Base-by-base conservation (phyloP, 2,888 invertebrate species). In the Melolontha melolontha region DNA sequence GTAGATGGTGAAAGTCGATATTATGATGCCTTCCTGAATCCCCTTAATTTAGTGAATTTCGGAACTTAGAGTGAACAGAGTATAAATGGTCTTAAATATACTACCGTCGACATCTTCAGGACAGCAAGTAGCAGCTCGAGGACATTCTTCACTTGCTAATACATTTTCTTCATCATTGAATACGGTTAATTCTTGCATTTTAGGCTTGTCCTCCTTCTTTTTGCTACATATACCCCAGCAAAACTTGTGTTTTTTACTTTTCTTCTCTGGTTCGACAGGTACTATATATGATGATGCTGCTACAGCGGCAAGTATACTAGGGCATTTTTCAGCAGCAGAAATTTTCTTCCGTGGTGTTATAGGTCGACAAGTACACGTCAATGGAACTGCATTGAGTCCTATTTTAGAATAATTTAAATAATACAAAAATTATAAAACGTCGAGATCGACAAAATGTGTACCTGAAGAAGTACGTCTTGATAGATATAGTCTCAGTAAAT, bases 261-360 rank as follows among this genome's bases (percentile, higher is more conserved):
- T 52, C 14, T 52, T 52, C 1, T 52, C 51, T 7, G 12, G 22
- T 12, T 52, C 51, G 14, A 29, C 22, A 29, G n/a, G 2, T 27
- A 34, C 12, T 34, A 6, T 6, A 34, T 6, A 34, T 10, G 34
- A 34, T 6, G 12, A 12, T 57, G 49, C 8, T 11, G 16, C 2
- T 57, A 22, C 10, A 11, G 16, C 5, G 10, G 49, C 1, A 27
- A 17, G 14, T 41, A 6, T 2, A n/a, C 27, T 41, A 2, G 59
- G 44, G 14, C 59, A 59, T n/a, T 2, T 44, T 34, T 59, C 59
- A 1, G 47, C 5, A 2, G 47, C 52, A 1, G 55, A 39, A 12
- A 64, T 67, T 44, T 64, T 67, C 29, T 54, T 62, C n/a, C 27
- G 44, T 6, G 67, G 69, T 4, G 57, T 73, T 2, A 65, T 49